Base-by-base conservation (phyloP, 2,888 invertebrate genomes). In the Sinelater perroti region DNA sequence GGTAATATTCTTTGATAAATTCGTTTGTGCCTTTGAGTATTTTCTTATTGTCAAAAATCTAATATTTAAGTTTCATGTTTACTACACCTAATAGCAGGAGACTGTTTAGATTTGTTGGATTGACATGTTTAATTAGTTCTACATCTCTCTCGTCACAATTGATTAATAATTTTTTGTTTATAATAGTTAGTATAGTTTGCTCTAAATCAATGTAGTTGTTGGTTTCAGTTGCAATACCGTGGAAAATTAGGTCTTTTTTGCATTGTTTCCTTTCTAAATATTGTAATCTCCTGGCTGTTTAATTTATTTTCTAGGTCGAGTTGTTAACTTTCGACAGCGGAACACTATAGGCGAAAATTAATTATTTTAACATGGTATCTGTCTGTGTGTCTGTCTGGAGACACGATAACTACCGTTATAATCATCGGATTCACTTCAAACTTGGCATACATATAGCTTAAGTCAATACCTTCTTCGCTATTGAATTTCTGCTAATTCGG, bases 251-350 rank as follows among this genome's bases (percentile, higher is more conserved):
- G 13, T 33, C 33, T 33, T 33, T 33, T 13, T 33, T 33, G 8
- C 33, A 33, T 33, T 33, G 33, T 33, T 33, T 16, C 33, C 33
- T 13, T 33, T 33, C 33, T 33, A 33, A 11, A 11, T 13, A 13
- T 13, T 3, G 13, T 11, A 33, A 33, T 3, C 14, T 5, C 16
- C 16, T 33, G 6, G 13, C 33, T 33, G 13, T 13, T 24, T 5
- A 6, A 7, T 24, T 24, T 24, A 30, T 30, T 30, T 30, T 30
- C 30, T 24, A 24, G 24, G 4, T n/a, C 11, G 8, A 5, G 8
- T 2, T 14, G 3, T 33, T 13, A 4, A 33, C 14, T 33, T 33
- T 33, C 33, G 13, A 33, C 6, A 16, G 13, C 8, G 8, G n/a
- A n/a, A n/a, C n/a, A n/a, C n/a, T n/a, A n/a, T n/a, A n/a, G n/a